Evolutionary conservation across 2,113 vertebrate genomes (phyloP).

Genomic region (Sturnira hondurensis): DNA sequence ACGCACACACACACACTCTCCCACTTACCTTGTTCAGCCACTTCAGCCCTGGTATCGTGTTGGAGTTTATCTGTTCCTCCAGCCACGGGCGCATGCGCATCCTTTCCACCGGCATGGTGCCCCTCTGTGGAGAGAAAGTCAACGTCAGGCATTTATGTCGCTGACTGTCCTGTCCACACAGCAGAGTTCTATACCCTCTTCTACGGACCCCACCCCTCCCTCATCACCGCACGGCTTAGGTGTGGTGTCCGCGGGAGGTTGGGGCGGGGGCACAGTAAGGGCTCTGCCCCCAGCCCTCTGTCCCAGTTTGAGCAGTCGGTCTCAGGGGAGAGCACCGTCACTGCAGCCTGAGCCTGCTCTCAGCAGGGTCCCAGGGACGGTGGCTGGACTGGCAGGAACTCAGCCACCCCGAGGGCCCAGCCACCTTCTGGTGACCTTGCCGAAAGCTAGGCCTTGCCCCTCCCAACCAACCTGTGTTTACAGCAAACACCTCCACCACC

Average conservation of each 20-base stretch:
- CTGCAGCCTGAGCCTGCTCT: background rate
- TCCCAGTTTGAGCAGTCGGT: accelerated
- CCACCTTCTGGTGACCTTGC: background rate
- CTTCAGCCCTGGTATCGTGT: conserved; percentile 93
- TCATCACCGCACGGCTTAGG: background rate
- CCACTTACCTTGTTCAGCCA: conserved; percentile 88
- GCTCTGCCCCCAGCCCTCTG: background rate
- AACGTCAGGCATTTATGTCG: conserved; percentile 10
- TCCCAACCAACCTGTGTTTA: background rate
- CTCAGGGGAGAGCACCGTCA: accelerated
- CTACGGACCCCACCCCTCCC: background rate
- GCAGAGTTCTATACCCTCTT: background rate
- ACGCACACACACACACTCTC: background rate
- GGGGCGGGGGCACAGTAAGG: accelerated
- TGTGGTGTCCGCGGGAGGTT: accelerated
- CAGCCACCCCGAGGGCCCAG: background rate
- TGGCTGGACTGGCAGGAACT: background rate
- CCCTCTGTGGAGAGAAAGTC: conserved; percentile 67
- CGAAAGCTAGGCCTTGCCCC: background rate
- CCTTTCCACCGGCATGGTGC: conserved; percentile 95
- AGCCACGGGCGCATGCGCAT: conserved; percentile 99
- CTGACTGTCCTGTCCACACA: background rate
- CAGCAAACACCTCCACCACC: background rate
- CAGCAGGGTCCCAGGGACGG: background rate
- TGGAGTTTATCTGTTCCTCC: conserved; percentile 96